phyloP scores from a whole-genome alignment of 2,113 vertebrate species.

The Argyrosomus japonicus region DNA sequence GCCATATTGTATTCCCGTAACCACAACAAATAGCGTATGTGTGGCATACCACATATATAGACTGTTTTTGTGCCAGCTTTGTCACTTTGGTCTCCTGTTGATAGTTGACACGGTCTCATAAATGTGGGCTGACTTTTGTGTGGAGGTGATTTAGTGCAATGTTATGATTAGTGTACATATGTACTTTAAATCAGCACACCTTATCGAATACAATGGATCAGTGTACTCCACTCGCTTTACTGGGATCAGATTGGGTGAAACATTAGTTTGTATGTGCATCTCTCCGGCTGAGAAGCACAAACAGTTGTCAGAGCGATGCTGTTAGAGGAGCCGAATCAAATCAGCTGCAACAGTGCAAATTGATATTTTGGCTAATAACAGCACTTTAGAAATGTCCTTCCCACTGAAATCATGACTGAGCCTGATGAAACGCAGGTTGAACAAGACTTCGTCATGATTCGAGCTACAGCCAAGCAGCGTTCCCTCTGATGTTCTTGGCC shows the following conservation, averaged over 20 bases:
- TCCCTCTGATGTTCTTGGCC: conserved; percentile 46
- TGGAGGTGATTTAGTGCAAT: conserved; percentile 1
- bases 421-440: conserved; percentile 58
- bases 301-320: conserved; percentile 18
- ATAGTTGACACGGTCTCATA: neutral
- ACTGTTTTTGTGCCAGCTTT: conserved; percentile 48
- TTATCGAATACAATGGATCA: neutral
- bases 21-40: conserved; percentile 70
- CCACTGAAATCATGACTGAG: conserved; percentile 43
- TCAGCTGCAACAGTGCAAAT: conserved; percentile 46
- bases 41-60: conserved; percentile 34
- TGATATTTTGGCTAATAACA: conserved; percentile 39
- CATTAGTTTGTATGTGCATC: neutral
- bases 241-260: conserved; percentile 18
- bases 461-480: conserved; percentile 16
- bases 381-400: conserved; percentile 23
- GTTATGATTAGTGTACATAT: neutral
- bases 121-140: neutral
- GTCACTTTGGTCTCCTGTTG: conserved; percentile 40
- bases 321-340: conserved; percentile 43
- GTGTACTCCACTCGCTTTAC: neutral
- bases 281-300: conserved; percentile 42
- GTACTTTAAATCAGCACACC: neutral
- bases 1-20: conserved; percentile 67
- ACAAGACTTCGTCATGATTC: conserved; percentile 1